A percentile compares a stretch with the other conserved stretches of the same genome.
These are phyloP conservation scores for Colostygia pectinataria DNA, from an alignment of 2,888 invertebrate species.

Conservation along the genomic window DNA sequence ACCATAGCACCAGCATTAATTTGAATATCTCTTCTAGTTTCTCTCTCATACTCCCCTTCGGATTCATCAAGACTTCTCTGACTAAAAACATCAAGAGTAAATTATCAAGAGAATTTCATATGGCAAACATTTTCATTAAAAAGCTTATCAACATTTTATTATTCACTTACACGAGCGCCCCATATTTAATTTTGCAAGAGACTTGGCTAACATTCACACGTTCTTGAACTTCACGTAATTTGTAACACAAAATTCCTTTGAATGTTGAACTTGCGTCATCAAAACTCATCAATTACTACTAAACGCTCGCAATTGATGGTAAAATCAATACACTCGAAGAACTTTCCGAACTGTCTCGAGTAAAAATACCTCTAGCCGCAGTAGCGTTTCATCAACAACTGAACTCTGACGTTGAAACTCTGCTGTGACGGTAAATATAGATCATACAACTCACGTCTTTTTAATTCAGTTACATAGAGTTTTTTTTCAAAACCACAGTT, in stretches of 20 bases:
- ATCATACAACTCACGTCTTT: conserved; percentile 54
- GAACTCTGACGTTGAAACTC: conserved; percentile 66
- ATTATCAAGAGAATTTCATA: no score
- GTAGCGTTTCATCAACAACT: conserved; percentile 72
- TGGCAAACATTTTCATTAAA: neutral
- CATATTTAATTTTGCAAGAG: conserved; percentile 47
- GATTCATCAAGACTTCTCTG: conserved; percentile 59
- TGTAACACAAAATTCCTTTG: conserved; percentile 43
- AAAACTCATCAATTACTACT: conserved; percentile 36
- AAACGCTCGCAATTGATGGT: conserved; percentile 43
- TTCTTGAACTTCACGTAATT: conserved; percentile 47
- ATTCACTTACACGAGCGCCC: conserved; percentile 61
- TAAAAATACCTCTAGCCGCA: conserved; percentile 66
- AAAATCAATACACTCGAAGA: conserved; percentile 66
- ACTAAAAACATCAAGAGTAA: conserved; percentile 67
- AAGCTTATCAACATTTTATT: conserved; percentile 7
- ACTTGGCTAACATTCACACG: conserved; percentile 25
- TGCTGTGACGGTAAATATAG: conserved; percentile 70
- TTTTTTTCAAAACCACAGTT: no score
- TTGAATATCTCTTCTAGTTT: conserved; percentile 91
- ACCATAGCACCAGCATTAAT: conserved; percentile 92
- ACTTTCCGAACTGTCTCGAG: conserved; percentile 44
- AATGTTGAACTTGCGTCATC: conserved; percentile 56
- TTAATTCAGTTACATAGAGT: conserved; percentile 45
- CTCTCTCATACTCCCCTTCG: conserved; percentile 71